phyloP scores from a whole-genome alignment of 2,888 invertebrate genomes.

The Macrophya alboannulata region DNA sequence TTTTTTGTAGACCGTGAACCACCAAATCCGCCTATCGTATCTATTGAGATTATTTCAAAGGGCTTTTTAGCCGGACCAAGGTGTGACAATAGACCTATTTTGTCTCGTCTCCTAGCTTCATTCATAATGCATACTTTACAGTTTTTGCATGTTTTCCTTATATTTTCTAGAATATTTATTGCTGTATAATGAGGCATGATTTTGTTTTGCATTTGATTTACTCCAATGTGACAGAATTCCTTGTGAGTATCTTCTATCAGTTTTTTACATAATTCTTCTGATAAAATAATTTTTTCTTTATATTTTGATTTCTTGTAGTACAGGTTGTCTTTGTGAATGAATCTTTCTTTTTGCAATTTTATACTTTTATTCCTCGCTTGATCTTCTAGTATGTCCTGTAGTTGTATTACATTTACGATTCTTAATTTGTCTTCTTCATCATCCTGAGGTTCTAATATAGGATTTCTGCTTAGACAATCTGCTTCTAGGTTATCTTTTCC shows the following conservation, averaged over 20 bases:
- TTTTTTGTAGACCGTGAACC: constrained; percentile 52
- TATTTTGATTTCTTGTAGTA: constrained; percentile 57
- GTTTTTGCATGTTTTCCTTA: constrained; percentile 28
- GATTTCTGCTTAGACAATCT: constrained; percentile 57
- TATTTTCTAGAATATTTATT: constrained; percentile 50
- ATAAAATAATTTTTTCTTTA: constrained; percentile 59
- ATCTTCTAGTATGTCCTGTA: constrained; percentile 56
- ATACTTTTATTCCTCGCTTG: constrained; percentile 46
- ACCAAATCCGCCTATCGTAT: constrained; percentile 52
- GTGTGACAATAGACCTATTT: constrained; percentile 52
- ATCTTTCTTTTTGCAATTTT: constrained; percentile 33
- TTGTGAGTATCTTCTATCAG: constrained; percentile 58
- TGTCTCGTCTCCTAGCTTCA: constrained; percentile 49
- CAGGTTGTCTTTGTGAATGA: constrained; percentile 54
- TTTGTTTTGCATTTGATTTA: constrained; percentile 41
- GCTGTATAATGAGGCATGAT: constrained; percentile 53
- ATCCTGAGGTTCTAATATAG: constrained; percentile 55
- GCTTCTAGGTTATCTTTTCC: constrained; percentile 58
- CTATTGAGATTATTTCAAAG: constrained; percentile 59
- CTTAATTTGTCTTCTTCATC: constrained; percentile 52
- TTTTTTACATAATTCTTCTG: constrained; percentile 58
- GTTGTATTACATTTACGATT: constrained; percentile 57
- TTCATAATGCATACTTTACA: constrained; percentile 54
- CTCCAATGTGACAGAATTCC: constrained; percentile 54
- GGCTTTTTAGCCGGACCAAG: constrained; percentile 53